These are phyloP conservation scores for Pseudochromis fuscus DNA, from an alignment of 2,797 vertebrate genomes.

Conservation along the genomic window DNA sequence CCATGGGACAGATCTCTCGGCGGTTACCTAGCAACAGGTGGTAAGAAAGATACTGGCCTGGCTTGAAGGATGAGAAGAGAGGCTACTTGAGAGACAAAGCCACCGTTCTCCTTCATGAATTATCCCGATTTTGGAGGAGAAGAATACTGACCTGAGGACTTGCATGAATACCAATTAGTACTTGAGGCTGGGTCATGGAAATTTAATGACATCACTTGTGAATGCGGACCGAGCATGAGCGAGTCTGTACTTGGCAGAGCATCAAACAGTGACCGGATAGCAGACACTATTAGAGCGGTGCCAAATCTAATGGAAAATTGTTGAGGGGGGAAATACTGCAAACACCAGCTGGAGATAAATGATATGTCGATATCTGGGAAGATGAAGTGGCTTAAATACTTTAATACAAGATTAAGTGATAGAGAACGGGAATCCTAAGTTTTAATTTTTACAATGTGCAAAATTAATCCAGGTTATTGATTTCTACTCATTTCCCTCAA, in stretches of 20 bases:
- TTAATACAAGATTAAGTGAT: not conserved
- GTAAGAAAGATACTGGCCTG: constrained; percentile 57
- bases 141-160: constrained; percentile 53
- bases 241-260: constrained; percentile 39
- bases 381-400: constrained; percentile 12
- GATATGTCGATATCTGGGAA: not conserved
- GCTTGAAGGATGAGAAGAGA: constrained; percentile 57
- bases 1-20: constrained; percentile 47
- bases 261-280: constrained; percentile 39
- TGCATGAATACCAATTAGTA: constrained; percentile 74
- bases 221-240: constrained; percentile 29
- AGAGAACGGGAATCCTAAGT: not conserved
- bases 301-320: constrained; percentile 46
- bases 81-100: constrained; percentile 57
- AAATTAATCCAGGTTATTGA: not conserved
- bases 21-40: constrained; percentile 82
- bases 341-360: constrained; percentile 7
- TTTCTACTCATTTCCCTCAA: not conserved
- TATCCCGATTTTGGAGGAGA: constrained; percentile 53
- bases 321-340: constrained; percentile 3
- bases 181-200: constrained; percentile 66
- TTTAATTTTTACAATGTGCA: not conserved
- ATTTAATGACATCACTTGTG: constrained; percentile 68
- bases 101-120: constrained; percentile 63
- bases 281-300: constrained; percentile 3